Conservation (phyloP, 92 coral and sea anemone species). For the Palythoa grandis region DNA sequence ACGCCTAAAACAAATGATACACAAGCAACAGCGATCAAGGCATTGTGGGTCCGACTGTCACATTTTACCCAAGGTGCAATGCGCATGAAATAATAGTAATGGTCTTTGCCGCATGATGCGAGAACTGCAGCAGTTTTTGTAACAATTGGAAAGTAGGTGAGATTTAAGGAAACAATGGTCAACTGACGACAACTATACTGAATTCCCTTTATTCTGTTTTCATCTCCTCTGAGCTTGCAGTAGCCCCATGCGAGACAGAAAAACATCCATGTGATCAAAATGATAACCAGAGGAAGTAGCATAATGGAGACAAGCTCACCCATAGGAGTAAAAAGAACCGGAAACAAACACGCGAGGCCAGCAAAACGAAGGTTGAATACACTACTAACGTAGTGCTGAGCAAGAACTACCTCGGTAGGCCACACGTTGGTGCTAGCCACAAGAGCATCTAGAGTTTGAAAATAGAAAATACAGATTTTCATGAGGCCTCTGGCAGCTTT, state of each 20-base stretch:
- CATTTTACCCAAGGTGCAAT: conserved; percentile 69
- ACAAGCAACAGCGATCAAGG: conserved; percentile 45
- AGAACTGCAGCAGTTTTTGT: conserved; percentile 57
- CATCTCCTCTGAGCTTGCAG: conserved; percentile 29
- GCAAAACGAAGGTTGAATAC: conserved; percentile 62
- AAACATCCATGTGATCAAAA: conserved; percentile 47
- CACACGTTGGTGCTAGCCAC: conserved; percentile 55
- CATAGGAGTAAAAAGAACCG: conserved; percentile 58
- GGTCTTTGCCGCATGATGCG: conserved; percentile 51
- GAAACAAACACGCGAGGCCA: conserved; percentile 63
- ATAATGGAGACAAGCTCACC: conserved; percentile 56
- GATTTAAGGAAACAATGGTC: conserved; percentile 46
- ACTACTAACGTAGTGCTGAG: conserved; percentile 67
- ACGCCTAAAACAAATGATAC: conserved; percentile 54
- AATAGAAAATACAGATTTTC: conserved; percentile 61
- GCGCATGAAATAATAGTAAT: conserved; percentile 35
- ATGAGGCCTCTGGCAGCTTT: conserved; percentile 59
- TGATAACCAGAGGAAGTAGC: conserved; percentile 60
- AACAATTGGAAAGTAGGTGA: conserved; percentile 72
- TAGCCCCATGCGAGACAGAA: conserved; percentile 40
- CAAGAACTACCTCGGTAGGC: conserved; percentile 56
- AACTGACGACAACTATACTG: conserved; percentile 54
- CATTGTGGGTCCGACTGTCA: conserved; percentile 30
- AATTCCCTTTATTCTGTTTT: conserved; percentile 18
- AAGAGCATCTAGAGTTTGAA: conserved; percentile 70